Conservation (phyloP, 1,140 invertebrate genomes). For the Trichonephila inaurata region DNA sequence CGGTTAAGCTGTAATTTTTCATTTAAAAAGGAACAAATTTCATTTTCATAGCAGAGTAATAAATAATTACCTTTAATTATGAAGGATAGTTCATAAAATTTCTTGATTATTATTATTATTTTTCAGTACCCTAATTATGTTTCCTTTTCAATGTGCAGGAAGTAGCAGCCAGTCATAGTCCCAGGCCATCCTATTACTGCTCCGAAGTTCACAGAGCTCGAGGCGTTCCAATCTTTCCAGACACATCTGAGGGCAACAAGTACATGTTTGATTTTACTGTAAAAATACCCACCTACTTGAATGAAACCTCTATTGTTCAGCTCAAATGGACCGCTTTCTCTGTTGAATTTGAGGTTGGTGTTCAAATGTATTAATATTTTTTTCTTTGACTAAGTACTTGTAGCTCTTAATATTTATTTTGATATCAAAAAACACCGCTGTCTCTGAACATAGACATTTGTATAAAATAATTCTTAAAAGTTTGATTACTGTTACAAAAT, state of each 20-base stretch:
- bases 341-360: slow-evolving; percentile 53
- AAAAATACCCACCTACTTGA: slow-evolving; percentile 57
- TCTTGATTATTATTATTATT: not conserved
- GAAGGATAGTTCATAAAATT: not conserved
- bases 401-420: too few relatives aligned
- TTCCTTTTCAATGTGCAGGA: slow-evolving; percentile 77
- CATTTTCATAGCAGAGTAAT: too few relatives aligned
- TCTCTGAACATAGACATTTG: too few relatives aligned
- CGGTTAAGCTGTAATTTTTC: too few relatives aligned
- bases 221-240: slow-evolving; percentile 75
- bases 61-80: not conserved
- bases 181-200: slow-evolving; percentile 61
- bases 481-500: too few relatives aligned
- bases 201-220: slow-evolving; percentile 72
- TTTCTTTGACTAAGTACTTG: too few relatives aligned
- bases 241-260: slow-evolving; percentile 75
- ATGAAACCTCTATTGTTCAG: slow-evolving; percentile 76
- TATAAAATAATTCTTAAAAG: too few relatives aligned
- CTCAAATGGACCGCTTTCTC: slow-evolving; percentile 76
- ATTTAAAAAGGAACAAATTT: too few relatives aligned
- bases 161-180: slow-evolving; percentile 77
- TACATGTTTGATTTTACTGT: slow-evolving; percentile 78
- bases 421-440: too few relatives aligned
- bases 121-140: not conserved
- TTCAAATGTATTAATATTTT: not conserved